Conservation (phyloP, 1,140 invertebrate species). For the Brachionus calyciflorus region DNA sequence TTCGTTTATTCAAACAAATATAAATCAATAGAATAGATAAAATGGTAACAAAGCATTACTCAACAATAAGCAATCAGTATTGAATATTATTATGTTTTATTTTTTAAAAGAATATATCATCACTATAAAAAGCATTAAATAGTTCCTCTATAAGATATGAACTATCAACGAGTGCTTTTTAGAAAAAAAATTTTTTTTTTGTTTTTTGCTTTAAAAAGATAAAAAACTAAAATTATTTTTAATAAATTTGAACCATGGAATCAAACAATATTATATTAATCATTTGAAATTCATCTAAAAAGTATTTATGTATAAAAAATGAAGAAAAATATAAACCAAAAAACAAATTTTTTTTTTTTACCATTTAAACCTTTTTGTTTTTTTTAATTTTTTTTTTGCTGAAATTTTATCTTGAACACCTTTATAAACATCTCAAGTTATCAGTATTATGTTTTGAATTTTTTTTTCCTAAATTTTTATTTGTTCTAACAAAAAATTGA, state of each 20-base stretch:
- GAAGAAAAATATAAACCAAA: too few species aligned
- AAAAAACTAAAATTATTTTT: too few species aligned
- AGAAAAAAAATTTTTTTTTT: background rate
- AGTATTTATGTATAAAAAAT: conserved; percentile 18
- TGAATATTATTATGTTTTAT: too few species aligned
- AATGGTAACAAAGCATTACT: too few species aligned
- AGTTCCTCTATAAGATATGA: conserved; percentile 26
- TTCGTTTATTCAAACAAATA: too few species aligned
- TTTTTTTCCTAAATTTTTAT: background rate
- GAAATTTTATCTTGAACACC: background rate
- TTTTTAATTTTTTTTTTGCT: background rate
- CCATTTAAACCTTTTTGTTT: background rate
- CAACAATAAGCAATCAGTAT: too few species aligned
- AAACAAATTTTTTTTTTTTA: background rate
- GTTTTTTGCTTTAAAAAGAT: background rate
- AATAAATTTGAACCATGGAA: background rate
- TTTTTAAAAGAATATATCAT: background rate
- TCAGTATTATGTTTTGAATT: conserved; percentile 25
- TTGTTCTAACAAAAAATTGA: background rate
- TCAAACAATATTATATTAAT: background rate
- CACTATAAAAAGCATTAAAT: background rate
- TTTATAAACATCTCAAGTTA: conserved; percentile 1
- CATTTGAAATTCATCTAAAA: background rate
- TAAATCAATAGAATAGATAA: too few species aligned
- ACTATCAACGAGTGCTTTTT: conserved; percentile 1